These are phyloP conservation scores for Campodea augens DNA, from an alignment of 1,140 invertebrate species.

Conservation along the genomic window DNA sequence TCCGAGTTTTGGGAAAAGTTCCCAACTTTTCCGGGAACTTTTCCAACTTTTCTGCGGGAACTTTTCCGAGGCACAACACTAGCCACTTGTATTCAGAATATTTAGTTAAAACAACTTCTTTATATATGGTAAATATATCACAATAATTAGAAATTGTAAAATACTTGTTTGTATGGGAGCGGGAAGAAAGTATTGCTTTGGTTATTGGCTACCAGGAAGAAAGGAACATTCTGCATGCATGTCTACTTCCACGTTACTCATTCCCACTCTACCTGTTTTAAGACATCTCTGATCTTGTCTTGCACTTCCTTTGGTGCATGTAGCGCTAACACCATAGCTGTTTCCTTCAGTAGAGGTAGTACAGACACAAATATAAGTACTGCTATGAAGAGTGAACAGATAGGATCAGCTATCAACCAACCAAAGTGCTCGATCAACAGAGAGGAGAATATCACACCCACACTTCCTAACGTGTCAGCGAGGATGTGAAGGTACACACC, in stretches of 20 bases:
- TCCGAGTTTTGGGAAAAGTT: no score
- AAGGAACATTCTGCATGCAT: background rate
- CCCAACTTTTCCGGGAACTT: no score
- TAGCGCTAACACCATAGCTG: constrained; percentile 27
- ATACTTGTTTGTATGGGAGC: no score
- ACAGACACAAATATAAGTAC: constrained; percentile 35
- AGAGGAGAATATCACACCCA: constrained; percentile 40
- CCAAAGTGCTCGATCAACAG: constrained; percentile 38
- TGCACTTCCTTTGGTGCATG: constrained; percentile 15
- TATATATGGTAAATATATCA: no score
- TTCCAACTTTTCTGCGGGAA: no score
- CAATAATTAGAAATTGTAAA: no score
- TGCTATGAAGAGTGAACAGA: constrained; percentile 41
- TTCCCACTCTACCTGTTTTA: constrained; percentile 24
- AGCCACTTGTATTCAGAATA: no score
- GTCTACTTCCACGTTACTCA: background rate
- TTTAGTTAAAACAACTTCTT: no score
- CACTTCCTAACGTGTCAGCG: constrained; percentile 39
- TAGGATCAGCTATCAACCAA: constrained; percentile 37
- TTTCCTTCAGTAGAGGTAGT: constrained; percentile 33
- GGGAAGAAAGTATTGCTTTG: constrained; percentile 25
- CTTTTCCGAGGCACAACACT: no score
- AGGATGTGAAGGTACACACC: constrained; percentile 41
- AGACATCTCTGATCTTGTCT: constrained; percentile 14
- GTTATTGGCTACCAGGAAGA: no score